Evolutionary conservation across 2,113 vertebrate genomes (phyloP).

Genomic region (Cettia cetti): DNA sequence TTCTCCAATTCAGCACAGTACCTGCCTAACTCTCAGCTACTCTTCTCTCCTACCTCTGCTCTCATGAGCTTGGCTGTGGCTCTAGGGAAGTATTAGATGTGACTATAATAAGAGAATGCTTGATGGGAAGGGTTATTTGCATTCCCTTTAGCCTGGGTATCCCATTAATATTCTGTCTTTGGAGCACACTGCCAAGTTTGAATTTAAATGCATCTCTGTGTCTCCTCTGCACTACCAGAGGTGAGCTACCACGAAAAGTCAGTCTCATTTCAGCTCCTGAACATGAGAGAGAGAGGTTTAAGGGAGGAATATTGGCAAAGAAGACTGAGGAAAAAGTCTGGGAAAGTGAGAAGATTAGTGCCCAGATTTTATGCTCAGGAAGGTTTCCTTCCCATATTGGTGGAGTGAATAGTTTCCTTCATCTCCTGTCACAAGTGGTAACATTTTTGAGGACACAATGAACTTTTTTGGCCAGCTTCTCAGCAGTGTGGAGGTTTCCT

Average conservation of each 20-base stretch:
- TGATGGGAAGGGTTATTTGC: neutral
- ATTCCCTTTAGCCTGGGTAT: neutral
- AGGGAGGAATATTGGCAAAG: neutral
- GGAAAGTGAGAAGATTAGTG: neutral
- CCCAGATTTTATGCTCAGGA: neutral
- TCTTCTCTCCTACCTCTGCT: neutral
- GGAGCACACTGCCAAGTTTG: neutral
- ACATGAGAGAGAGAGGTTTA: neutral
- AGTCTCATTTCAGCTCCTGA: neutral
- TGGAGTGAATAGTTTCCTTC: neutral
- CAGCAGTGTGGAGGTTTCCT: neutral
- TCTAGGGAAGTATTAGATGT: neutral
- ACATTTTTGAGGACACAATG: neutral
- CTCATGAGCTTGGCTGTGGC: neutral
- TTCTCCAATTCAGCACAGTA: neutral
- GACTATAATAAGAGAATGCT: neutral
- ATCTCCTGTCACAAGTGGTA: neutral
- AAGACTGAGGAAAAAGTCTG: neutral
- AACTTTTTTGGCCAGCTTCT: neutral
- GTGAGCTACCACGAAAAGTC: neutral
- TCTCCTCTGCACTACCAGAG: neutral
- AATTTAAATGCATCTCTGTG: neutral
- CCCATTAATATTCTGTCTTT: slow-evolving; percentile 1
- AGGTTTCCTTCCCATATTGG: neutral
- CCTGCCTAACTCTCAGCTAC: neutral